Conservation (phyloP, 2,113 vertebrate species). For the Cichladusa arquata region DNA sequence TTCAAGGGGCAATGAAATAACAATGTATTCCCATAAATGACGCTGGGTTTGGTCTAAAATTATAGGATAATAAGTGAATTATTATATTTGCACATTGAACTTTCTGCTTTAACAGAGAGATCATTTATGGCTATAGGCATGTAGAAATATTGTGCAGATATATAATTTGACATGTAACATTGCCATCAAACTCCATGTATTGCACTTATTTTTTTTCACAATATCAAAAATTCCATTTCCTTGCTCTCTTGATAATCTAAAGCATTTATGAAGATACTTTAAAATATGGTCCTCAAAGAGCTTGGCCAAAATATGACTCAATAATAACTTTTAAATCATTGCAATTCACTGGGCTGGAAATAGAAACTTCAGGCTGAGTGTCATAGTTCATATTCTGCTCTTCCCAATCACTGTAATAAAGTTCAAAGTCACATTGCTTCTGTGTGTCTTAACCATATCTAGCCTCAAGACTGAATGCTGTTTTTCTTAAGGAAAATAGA, state of each 20-base stretch:
- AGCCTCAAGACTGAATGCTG: background rate
- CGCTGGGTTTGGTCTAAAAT: background rate
- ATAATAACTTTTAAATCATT: background rate
- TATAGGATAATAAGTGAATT: background rate
- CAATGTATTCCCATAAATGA: background rate
- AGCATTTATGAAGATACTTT: background rate
- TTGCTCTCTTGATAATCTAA: background rate
- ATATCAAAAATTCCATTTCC: background rate
- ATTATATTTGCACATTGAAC: background rate
- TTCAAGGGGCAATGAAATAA: background rate
- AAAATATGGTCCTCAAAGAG: background rate
- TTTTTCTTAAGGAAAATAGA: background rate
- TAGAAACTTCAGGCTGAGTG: background rate
- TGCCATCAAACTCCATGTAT: background rate
- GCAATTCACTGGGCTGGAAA: background rate
- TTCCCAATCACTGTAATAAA: background rate
- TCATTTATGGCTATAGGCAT: background rate
- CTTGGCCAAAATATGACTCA: background rate
- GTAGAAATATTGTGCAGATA: background rate
- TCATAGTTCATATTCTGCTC: background rate
- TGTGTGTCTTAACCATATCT: background rate
- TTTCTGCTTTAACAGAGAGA: background rate
- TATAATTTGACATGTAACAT: background rate
- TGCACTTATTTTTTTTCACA: background rate
- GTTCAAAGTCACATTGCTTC: background rate